Percentiles rank a stretch among this genome's conserved stretches.
Evolutionary conservation across 2,797 vertebrate species (phyloP).

Genomic region (Sitta carolinensis): DNA sequence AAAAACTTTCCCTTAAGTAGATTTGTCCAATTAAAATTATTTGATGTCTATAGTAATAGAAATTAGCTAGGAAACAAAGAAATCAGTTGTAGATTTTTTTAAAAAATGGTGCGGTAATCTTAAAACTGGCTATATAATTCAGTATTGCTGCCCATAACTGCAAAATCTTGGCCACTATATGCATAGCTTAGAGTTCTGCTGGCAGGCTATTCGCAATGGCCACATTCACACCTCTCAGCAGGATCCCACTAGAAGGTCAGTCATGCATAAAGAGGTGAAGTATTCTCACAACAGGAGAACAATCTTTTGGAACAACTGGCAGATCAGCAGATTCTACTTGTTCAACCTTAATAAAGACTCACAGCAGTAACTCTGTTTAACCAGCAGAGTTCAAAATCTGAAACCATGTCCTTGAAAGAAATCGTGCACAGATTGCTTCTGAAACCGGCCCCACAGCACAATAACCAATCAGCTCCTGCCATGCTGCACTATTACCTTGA

Average conservation of each 20-base stretch:
- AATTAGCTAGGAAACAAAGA: not conserved
- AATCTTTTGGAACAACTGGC: not conserved
- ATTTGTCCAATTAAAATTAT: not conserved
- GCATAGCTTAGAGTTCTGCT: not conserved
- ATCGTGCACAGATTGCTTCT: slow-evolving; percentile 3
- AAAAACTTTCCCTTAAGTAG: not conserved
- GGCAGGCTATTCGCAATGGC: not conserved
- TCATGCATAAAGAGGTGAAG: slow-evolving; percentile 1
- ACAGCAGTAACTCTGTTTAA: slow-evolving; percentile 40
- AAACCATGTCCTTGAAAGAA: not conserved
- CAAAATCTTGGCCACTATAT: not conserved
- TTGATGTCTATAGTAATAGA: not conserved
- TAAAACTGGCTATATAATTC: not conserved
- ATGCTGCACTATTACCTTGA: slow-evolving; percentile 3
- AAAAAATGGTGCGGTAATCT: not conserved
- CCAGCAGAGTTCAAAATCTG: slow-evolving; percentile 41
- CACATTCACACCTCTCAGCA: not conserved
- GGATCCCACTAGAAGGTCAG: not conserved
- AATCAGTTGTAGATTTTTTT: not conserved
- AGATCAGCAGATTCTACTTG: slow-evolving; percentile 40
- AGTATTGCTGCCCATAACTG: not conserved
- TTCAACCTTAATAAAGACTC: slow-evolving; percentile 43
- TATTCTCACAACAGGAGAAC: slow-evolving; percentile 25
- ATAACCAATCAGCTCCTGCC: slow-evolving; percentile 30
- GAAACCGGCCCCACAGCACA: not conserved